Evolutionary conservation across 2,113 vertebrate genomes (phyloP), one percentile per base, ranked within the genome.

Genomic region (Myodes glareolus): DNA sequence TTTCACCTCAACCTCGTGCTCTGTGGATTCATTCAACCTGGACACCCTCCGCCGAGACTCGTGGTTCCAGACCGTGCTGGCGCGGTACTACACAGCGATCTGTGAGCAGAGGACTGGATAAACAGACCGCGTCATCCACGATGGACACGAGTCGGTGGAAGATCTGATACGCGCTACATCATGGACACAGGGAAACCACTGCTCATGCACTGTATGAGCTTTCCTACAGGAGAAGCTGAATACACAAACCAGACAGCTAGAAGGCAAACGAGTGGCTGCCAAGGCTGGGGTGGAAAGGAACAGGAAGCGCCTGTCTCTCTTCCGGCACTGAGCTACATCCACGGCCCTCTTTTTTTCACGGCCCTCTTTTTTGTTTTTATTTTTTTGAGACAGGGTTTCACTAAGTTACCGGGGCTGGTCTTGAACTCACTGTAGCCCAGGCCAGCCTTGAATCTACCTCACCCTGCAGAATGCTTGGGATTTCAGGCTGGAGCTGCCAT

Each of bases 121-220:
- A 33, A 63, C 11, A 3, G 33, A 39, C 0, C 1, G 4, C 0
- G 4, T 39, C 27, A 6, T 3, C 4, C 5, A 29, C 29, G 25
- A 1, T 13, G 63, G 70, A n/a, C 7, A 3, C 1, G 29, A 42
- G 5, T 63, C 13, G 29, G 70, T 21, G 0, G 36, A 61, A 42
- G 70, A 21, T 67, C 17, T 27, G 52, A 88, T 0, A 45, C 1
- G 0, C 5, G 7, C 75, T 11, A 14, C 0, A 25, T 21, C 25
- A 14, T 0, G 3, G 6, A 52, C 13, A 11, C 65, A 16, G 9
- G 12, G 52, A 19, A 68, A 55, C 92, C 50, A 47, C 5, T 14
- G 42, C 36, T 73, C 45, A 67, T 10, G 2, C 1, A 21, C 0
- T 47, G 2, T 33, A 27, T 1, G 36, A 68, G 11, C 63, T 42